Base-by-base conservation (phyloP, 1,140 invertebrate genomes). In the Trichonephila inaurata region DNA sequence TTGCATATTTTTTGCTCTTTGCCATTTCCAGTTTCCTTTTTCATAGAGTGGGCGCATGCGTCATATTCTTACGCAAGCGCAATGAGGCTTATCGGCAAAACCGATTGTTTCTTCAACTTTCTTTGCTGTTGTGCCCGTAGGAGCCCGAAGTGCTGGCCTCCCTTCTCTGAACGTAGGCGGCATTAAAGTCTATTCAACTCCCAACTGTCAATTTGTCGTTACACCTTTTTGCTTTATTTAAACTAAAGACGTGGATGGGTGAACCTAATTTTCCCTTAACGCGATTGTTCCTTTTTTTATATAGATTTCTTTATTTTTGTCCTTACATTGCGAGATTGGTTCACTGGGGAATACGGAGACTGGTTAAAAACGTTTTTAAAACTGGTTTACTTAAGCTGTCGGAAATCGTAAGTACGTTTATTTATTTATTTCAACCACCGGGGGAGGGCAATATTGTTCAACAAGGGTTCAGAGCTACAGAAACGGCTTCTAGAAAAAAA, bases 211-310 rank as follows among this genome's bases (percentile, higher is more conserved):
- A 82, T 33, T 44, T 82, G 81, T 82, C 81, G 81, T 51, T 51
- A 82, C 81, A 82, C 81, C 81, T 82, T 82, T 82, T 82, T 51
- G 81, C 33, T 82, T 82, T 82, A 82, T 82, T 44, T 82, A 82
- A 82, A 82, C 81, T 82, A 51, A 51, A 44, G 81, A 33, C 33
- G 81, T 44, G 81, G 24, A 24, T 82, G 81, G 81, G 44, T 82
- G 64, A 66, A 66, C 64, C 64, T n/a, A 66, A 19, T 66, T 66
- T 66, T 66, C 64, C n/a, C 7, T 66, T 24, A 2, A 10, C 24
- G 64, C 64, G 64, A 66, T n/a, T 66, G n/a, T 66, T n/a, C 33
- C 2, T 4, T 40, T 40, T 40, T 40, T 40, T 40, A 3, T 40
- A 40, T 40, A 40, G 33, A 40, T 4, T 40, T 40, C 33, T 40